A percentile compares a stretch with the other conserved stretches of the same genome.
phyloP scores from a whole-genome alignment of 2,113 vertebrate genomes.

The Xiphophorus couchianus region DNA sequence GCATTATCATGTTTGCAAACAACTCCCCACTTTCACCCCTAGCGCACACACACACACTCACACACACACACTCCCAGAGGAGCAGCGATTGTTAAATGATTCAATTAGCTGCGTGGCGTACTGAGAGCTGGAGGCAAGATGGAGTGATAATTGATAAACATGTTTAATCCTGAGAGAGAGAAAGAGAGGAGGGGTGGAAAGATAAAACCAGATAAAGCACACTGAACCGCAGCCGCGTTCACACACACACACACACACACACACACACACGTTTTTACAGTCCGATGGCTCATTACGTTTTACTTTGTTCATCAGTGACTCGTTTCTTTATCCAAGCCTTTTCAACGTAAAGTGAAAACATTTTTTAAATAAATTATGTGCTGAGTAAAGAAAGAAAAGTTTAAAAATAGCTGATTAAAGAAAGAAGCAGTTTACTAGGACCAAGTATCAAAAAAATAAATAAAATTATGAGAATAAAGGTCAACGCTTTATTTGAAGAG shows the following conservation, averaged over 20 bases:
- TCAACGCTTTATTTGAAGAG: too few species aligned
- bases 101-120: conserved; percentile 96
- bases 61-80: conserved; percentile 80
- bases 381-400: background rate
- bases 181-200: conserved; percentile 47
- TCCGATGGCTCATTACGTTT: conserved; percentile 13
- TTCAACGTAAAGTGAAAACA: background rate
- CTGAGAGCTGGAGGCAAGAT: conserved; percentile 90
- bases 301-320: conserved; percentile 6
- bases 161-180: conserved; percentile 76
- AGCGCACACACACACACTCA: conserved; percentile 19
- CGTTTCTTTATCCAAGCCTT: background rate
- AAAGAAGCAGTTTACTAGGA: background rate
- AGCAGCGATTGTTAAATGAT: conserved; percentile 98
- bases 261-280: conserved; percentile 18
- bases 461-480: too few species aligned
- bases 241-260: background rate
- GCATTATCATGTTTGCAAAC: conserved; percentile 94
- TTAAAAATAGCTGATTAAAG: background rate
- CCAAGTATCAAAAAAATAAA: too few species aligned
- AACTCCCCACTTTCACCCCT: conserved; percentile 64
- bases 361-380: background rate
- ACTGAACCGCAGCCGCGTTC: background rate
- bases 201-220: conserved; percentile 48
- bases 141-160: conserved; percentile 85